Evolutionary conservation across 2,113 vertebrate genomes (phyloP).

Genomic region (Ameiurus melas): DNA sequence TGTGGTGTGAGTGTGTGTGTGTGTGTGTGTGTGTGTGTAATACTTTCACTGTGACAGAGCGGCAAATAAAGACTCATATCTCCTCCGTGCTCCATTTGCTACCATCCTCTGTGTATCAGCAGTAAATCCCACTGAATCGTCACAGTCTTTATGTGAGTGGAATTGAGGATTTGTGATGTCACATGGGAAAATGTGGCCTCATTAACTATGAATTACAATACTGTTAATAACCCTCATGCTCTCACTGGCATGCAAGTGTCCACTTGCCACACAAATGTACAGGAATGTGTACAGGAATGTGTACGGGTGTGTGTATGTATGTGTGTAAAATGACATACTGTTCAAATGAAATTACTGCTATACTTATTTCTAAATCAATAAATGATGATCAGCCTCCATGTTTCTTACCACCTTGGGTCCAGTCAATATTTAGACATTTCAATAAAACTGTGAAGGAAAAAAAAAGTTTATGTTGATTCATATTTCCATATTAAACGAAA

Average conservation of each 20-base stretch:
- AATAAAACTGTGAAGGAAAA: background rate
- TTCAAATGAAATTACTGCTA: background rate
- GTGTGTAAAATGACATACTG: background rate
- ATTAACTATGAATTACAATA: background rate
- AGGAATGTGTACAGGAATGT: background rate
- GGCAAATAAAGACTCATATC: conserved; percentile 45
- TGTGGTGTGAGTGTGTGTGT: background rate
- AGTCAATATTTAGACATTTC: background rate
- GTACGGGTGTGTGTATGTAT: background rate
- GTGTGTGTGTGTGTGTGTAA: conserved; percentile 20
- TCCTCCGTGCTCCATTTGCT: conserved; percentile 19
- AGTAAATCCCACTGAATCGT: conserved; percentile 4
- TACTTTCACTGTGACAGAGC: conserved; percentile 30
- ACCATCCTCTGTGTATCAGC: background rate
- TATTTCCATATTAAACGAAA: background rate
- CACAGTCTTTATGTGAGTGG: background rate
- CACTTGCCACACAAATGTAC: background rate
- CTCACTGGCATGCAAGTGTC: background rate
- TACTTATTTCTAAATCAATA: too few species aligned
- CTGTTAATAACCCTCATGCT: background rate
- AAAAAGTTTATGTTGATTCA: background rate
- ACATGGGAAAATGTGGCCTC: background rate
- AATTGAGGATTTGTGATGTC: conserved; percentile 6
- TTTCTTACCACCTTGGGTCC: background rate
- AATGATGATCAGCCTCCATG: too few species aligned